Conservation (phyloP, 64 coral and sea anemone genomes). For the Orbicella faveolata region DNA sequence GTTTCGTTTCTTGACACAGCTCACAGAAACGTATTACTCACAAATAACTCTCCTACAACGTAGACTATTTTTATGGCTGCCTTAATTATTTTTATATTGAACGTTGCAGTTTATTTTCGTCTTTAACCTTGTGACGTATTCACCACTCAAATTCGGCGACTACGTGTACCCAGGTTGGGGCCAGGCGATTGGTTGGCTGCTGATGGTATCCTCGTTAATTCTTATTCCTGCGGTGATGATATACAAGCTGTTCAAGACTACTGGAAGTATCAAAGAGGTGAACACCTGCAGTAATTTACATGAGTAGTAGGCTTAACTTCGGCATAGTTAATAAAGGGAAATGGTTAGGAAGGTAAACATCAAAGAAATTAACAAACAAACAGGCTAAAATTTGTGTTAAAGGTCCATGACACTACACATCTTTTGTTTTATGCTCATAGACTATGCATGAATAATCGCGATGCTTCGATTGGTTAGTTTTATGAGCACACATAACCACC, state of each 20-base stretch:
- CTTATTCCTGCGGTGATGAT: constrained; percentile 41
- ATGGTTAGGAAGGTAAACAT: too few relatives aligned
- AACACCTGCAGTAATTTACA: background rate
- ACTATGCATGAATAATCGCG: too few relatives aligned
- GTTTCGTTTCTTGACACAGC: background rate
- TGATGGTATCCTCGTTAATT: constrained; percentile 41
- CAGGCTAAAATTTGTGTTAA: too few relatives aligned
- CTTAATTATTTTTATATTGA: background rate
- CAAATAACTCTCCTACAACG: too few relatives aligned
- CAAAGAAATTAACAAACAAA: too few relatives aligned
- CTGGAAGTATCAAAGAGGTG: constrained; percentile 11
- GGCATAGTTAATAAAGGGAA: too few relatives aligned
- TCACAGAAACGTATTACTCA: background rate
- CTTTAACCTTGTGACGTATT: constrained; percentile 51
- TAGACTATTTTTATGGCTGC: too few relatives aligned
- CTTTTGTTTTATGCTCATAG: too few relatives aligned
- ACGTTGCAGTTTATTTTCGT: constrained; percentile 44
- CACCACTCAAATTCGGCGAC: constrained; percentile 36
- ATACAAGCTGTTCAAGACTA: constrained; percentile 12
- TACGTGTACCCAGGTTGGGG: constrained; percentile 64
- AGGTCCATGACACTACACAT: too few relatives aligned
- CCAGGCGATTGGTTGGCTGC: constrained; percentile 56
- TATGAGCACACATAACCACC: too few relatives aligned
- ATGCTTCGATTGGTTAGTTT: too few relatives aligned
- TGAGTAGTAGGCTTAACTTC: background rate